A percentile compares a stretch with the other conserved stretches of the same genome.
These are phyloP conservation scores for Arion vulgaris DNA, from an alignment of 1,140 invertebrate species.

Conservation along the genomic window DNA sequence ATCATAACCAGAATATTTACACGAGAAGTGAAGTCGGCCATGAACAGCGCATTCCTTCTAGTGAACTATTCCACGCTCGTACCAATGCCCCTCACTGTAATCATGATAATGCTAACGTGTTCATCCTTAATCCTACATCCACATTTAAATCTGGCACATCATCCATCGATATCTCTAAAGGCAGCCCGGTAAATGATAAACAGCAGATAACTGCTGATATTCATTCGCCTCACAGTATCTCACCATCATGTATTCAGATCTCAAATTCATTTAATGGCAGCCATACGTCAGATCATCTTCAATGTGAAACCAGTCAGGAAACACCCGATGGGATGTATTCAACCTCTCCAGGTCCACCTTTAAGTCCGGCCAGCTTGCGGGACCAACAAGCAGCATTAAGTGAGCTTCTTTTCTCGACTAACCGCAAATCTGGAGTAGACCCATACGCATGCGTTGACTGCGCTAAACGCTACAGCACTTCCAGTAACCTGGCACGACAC, in stretches of 20 bases:
- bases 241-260: not conserved
- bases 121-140: slow-evolving; percentile 28
- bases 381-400: slow-evolving; percentile 39
- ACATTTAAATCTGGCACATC: slow-evolving; percentile 13
- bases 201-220: slow-evolving; percentile 14
- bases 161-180: not conserved
- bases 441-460: slow-evolving; percentile 68
- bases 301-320: not conserved
- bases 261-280: not conserved
- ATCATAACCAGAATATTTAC: not conserved
- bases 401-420: slow-evolving; percentile 40
- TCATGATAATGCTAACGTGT: slow-evolving; percentile 1
- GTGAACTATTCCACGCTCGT: not conserved
- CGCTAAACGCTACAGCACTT: slow-evolving; percentile 72
- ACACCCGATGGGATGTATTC: not conserved
- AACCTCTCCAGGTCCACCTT: not conserved
- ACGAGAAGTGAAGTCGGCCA: slow-evolving; percentile 25
- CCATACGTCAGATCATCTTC: not conserved
- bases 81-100: not conserved
- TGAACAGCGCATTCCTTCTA: not conserved
- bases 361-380: slow-evolving; percentile 27
- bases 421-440: slow-evolving; percentile 31
- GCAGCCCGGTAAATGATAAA: not conserved
- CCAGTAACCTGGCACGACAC: slow-evolving; percentile 71
- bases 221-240: slow-evolving; percentile 15